Evolutionary conservation across 2,797 vertebrate genomes (phyloP).

Genomic region (Huso huso): DNA sequence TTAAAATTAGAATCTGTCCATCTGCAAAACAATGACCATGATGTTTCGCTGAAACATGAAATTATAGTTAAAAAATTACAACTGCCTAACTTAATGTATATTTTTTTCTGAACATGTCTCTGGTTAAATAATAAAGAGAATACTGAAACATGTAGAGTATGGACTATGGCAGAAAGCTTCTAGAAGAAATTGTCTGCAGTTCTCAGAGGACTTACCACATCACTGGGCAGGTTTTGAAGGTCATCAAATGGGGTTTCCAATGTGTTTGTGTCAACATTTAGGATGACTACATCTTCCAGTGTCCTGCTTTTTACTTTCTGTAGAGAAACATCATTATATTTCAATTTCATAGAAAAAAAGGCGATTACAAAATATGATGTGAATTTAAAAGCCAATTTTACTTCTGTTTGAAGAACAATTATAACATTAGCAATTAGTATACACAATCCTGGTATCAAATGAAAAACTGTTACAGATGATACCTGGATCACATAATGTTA

Average conservation of each 20-base stretch:
- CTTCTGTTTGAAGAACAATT: no score
- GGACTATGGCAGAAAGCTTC: no score
- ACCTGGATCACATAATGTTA: no score
- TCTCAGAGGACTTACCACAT: conserved; percentile 76
- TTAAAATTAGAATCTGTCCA: conserved; percentile 59
- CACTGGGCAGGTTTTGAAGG: conserved; percentile 83
- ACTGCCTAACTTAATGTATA: conserved; percentile 23
- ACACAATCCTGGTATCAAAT: no score
- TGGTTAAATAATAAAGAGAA: background rate
- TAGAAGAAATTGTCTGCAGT: no score
- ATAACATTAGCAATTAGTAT: no score
- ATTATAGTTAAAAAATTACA: conserved; percentile 53
- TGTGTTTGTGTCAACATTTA: conserved; percentile 93
- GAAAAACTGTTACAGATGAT: no score
- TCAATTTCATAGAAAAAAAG: conserved; percentile 26
- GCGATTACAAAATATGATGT: conserved; percentile 26
- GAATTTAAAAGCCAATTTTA: no score
- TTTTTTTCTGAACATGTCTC: background rate
- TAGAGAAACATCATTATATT: conserved; percentile 27
- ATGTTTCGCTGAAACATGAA: conserved; percentile 49
- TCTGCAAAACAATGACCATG: conserved; percentile 64
- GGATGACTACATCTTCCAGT: conserved; percentile 88
- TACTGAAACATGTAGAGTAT: background rate
- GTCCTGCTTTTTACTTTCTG: conserved; percentile 84
- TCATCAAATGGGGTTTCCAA: conserved; percentile 89